Evolutionary conservation across 37 sponge, comb jelly and placozoan genomes (phyloP), one percentile per base, ranked within the genome.

Genomic region (Bolinopsis microptera): DNA sequence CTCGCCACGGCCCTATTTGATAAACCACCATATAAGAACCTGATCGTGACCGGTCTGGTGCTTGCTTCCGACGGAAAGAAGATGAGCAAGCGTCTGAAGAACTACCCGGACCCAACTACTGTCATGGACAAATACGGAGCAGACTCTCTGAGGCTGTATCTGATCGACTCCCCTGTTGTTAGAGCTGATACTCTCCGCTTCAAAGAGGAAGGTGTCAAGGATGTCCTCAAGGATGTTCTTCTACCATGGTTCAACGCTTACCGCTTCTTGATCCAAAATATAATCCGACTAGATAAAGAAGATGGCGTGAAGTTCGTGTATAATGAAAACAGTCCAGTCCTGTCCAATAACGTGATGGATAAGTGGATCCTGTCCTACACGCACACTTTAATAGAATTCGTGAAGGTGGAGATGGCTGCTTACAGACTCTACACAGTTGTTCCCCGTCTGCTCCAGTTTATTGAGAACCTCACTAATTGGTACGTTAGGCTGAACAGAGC

Each of bases 201-300:
- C 95, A 94, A 97, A 77, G 97, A 96, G 93, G 93, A 69, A 32
- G 99, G 99, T 38, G 99, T 98, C 22, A 96, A 95, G 92, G 97
- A 97, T 40, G 95, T 98, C 21, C 83, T 98, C 30, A 98, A 98
- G 94, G 99, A 98, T 67, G 99, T 98, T 34, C 96, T 98, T 48
- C 94, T 98, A 33, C 99, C 99, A 9, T 98, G 99, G 99, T 96
- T 95, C 93, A 98, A 98, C 93, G 99, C 99, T 26, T 98, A 95
- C 92, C 88, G 97, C n/a, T 98, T 98, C 94, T 94, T 98, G 38
- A 94, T 97, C 39, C 99, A 98, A 93, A 98, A 96, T 83, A 93
- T 98, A 0, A 69, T 76, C 39, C 76, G 95, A 0, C 94, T 95
- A 22, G 93, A 97, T 80, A 69, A 94, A 95, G 95, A 95, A 69